Percentiles rank a stretch among this genome's conserved stretches.
phyloP scores from a whole-genome alignment of 2,113 vertebrate species.

The Butorides virescens region DNA sequence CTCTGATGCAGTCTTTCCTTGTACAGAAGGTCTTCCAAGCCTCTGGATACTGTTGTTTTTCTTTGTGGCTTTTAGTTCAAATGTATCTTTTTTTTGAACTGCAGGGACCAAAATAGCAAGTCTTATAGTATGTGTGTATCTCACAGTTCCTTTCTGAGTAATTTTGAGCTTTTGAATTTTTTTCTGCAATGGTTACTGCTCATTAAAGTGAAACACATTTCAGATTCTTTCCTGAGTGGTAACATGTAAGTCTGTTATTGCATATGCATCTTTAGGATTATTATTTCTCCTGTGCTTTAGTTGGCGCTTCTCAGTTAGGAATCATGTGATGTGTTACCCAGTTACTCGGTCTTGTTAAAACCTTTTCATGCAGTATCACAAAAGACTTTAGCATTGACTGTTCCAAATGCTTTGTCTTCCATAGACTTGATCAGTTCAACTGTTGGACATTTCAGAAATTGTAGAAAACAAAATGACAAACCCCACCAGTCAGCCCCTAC shows the following conservation, averaged over 20 bases:
- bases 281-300: not conserved
- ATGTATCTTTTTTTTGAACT: not conserved
- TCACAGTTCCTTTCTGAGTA: not conserved
- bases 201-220: not conserved
- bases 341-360: not conserved
- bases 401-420: not conserved
- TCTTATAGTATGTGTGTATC: not conserved
- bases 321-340: not conserved
- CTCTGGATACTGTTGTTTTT: not conserved
- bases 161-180: not conserved
- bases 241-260: not conserved
- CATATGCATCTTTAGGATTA: not conserved
- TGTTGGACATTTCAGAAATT: not conserved
- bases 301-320: not conserved
- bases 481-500: accelerated
- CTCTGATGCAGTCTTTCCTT: not conserved
- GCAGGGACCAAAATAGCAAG: not conserved
- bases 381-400: not conserved
- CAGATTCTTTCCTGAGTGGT: not conserved
- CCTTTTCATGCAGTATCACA: not conserved
- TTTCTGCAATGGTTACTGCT: not conserved
- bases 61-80: not conserved
- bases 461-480: not conserved
- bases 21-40: not conserved
- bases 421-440: not conserved